Base-by-base conservation (phyloP, 2,888 invertebrate genomes). In the Diarsia dahlii region DNA sequence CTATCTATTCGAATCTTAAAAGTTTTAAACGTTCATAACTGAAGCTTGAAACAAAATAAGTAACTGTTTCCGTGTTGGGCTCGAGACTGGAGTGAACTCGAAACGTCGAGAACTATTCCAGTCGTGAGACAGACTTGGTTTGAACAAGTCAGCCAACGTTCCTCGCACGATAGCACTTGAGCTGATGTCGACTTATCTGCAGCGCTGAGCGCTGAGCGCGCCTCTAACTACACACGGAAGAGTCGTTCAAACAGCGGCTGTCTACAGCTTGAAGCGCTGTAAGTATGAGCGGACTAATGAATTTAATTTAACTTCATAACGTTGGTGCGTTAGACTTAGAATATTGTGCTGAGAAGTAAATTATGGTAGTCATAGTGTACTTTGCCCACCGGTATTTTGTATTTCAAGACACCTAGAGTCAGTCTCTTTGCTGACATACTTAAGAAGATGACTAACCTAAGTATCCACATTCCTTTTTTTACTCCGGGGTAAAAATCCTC, bases 181-280 rank as follows among this genome's bases (percentile, higher is more conserved):
- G 87, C 81, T 82, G 87, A 84, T 89, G 88, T 88, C 85, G 87
- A 86, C 90, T 92, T 91, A 90, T 90, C 90, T 91, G 84, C 84
- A 86, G 82, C 74, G 84, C 79, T 74, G 71, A 86, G 83, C 75
- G 84, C 79, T 74, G 72, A 46, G 46, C 72, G 71, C 71, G 46
- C 76, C 79, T 76, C 76, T 76, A 82, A 78, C 86, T 87, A 90
- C 89, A 90, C 82, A 89, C 81, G 62, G 82, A 71, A 78, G 60
- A 80, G 62, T 74, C 76, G 81, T 84, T 84, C 75, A 78, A 80
- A 76, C 83, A 78, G 78, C 84, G 62, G 67, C 70, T 76, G 54
- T 52, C 74, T 76, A 81, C 82, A 77, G 45, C 81, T 76, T 71
- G 72, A 79, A 82, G 81, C 69, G 69, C 69, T 73, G 67, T 65